phyloP scores from a whole-genome alignment of 2,797 vertebrate species.

The Premnoplex brunnescens region DNA sequence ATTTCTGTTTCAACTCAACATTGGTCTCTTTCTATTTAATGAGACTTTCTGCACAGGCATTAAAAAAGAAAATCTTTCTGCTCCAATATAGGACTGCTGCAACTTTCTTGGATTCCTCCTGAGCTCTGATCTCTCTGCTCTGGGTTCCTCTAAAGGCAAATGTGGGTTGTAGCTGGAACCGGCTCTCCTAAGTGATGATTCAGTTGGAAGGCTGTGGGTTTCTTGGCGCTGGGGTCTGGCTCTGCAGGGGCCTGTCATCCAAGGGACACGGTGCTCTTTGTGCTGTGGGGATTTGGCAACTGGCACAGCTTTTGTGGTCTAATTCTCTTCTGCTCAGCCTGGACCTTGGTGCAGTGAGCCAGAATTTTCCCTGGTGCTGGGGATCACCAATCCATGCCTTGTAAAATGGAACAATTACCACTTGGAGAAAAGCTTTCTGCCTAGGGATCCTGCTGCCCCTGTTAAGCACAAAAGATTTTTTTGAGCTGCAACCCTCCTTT shows the following conservation, averaged over 20 bases:
- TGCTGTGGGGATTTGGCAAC: neutral
- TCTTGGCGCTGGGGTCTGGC: neutral
- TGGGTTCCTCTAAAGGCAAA: neutral
- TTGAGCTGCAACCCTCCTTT: neutral
- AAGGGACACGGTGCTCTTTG: neutral
- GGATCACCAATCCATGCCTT: neutral
- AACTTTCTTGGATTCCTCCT: neutral
- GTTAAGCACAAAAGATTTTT: neutral
- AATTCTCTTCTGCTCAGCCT: neutral
- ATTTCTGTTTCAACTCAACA: neutral
- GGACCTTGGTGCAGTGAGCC: neutral
- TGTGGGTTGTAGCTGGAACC: neutral
- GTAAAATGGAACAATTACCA: neutral
- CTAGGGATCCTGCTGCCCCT: neutral
- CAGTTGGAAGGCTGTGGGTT: neutral
- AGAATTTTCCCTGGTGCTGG: neutral
- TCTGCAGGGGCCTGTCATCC: neutral
- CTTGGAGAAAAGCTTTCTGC: neutral
- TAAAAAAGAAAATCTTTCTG: neutral
- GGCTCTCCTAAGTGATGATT: neutral
- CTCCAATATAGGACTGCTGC: neutral
- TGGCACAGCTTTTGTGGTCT: neutral
- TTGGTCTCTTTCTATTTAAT: neutral
- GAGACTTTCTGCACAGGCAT: neutral
- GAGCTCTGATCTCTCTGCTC: neutral